These are phyloP conservation scores for Actinia equina DNA, from an alignment of 64 coral and sea anemone genomes.

Conservation along the genomic window DNA sequence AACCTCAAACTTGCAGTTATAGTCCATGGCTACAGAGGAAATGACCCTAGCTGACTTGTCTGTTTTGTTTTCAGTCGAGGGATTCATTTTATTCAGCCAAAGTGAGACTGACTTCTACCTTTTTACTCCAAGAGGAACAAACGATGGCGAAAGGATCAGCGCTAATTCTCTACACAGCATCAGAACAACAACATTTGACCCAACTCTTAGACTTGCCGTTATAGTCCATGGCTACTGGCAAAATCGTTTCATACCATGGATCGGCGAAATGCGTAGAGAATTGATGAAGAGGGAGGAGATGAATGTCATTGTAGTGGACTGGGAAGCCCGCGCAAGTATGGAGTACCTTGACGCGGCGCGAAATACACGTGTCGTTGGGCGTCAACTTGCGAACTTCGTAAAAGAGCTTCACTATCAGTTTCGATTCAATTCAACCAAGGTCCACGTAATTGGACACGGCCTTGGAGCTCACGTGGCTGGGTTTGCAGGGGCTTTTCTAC, in stretches of 20 bases:
- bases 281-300: slow-evolving; percentile 61
- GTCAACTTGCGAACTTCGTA: slow-evolving; percentile 57
- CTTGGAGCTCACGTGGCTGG: slow-evolving; percentile 77
- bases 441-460: slow-evolving; percentile 87
- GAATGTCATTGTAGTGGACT: slow-evolving; percentile 84
- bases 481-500: slow-evolving; percentile 49
- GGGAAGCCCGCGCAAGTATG: slow-evolving; percentile 39
- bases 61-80: not conserved
- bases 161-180: not conserved
- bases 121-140: not conserved
- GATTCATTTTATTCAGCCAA: not conserved
- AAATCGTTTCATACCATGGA: slow-evolving; percentile 45
- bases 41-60: not conserved
- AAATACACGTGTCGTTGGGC: slow-evolving; percentile 61
- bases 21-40: too few relatives aligned
- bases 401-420: slow-evolving; percentile 41
- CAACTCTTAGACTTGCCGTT: slow-evolving; percentile 48
- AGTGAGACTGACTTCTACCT: not conserved
- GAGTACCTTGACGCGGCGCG: slow-evolving; percentile 44
- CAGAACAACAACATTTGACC: not conserved
- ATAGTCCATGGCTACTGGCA: slow-evolving; percentile 80
- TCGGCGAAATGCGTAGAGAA: slow-evolving; percentile 48
- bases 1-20: too few relatives aligned
- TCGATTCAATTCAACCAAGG: slow-evolving; percentile 31
- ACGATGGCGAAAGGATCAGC: not conserved